Evolutionary conservation across 2,797 vertebrate genomes (phyloP).

Genomic region (Sebastes melanostomus): DNA sequence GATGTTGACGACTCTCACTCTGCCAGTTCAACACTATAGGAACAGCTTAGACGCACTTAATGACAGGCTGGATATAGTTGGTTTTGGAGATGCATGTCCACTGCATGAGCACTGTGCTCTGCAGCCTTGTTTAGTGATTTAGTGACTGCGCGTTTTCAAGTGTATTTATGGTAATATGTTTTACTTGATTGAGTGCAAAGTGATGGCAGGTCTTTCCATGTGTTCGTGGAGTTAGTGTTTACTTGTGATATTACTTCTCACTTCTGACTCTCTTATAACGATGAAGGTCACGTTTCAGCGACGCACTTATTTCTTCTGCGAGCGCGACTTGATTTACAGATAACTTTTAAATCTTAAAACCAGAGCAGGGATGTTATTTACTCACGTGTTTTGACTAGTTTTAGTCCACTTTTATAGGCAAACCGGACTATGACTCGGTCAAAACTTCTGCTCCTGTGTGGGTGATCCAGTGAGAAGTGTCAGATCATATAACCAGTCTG

Average conservation of each 20-base stretch:
- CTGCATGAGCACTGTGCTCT: neutral
- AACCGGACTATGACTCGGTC: constrained; percentile 54
- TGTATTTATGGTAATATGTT: neutral
- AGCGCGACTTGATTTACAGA: constrained; percentile 60
- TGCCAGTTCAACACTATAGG: neutral
- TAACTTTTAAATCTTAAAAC: constrained; percentile 43
- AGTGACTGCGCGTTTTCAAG: neutral
- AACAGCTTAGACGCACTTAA: constrained; percentile 6
- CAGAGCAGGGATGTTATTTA: neutral
- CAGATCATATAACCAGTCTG: neutral
- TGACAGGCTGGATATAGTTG: neutral
- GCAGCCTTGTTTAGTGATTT: neutral
- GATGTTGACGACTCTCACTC: constrained; percentile 48
- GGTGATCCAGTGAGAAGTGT: constrained; percentile 28
- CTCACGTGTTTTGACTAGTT: constrained; percentile 1
- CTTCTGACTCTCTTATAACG: constrained; percentile 33
- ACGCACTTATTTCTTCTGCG: constrained; percentile 39
- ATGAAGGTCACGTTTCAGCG: constrained; percentile 58
- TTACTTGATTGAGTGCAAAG: constrained; percentile 10
- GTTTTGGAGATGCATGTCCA: neutral
- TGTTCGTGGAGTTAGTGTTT: constrained; percentile 3
- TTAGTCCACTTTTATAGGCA: constrained; percentile 22
- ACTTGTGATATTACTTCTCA: constrained; percentile 9
- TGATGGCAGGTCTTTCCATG: constrained; percentile 22
- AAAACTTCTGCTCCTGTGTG: constrained; percentile 39